Evolutionary conservation across 2,888 invertebrate species (phyloP), one percentile per base, ranked within the genome.

Genomic region (Rhingia campestris): DNA sequence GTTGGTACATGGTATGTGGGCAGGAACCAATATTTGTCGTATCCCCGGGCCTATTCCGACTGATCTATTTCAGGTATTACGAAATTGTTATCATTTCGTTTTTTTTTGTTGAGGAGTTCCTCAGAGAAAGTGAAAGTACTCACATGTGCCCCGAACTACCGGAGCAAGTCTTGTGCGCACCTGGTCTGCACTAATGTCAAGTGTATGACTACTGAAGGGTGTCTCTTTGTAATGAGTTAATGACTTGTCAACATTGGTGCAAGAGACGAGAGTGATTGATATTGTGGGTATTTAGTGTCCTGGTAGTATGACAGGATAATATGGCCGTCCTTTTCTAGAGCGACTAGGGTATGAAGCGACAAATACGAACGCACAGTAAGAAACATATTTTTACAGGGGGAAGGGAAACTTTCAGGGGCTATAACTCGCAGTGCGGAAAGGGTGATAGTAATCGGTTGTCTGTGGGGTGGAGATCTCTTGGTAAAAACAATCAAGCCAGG

Each of bases 91-190:
- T 43, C 51, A 37, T 66, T 22, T 22, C 1, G 37, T 69, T 12
- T 30, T 39, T 45, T 58, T 69, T 12, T 37, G 37, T 51, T 30
- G 30, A 59, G 12, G 6, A 3, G 14, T 47, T 53, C 9, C 33
- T 22, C n/a, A 54, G 32, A 14, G 14, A 73, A 73, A 73, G 73
- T 73, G 73, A 73, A 63, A 73, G 73, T 39, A 14, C 4, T 39
- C 2, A 33, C 22, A n/a, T 30, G 35, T 32, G 12, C 22, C 9
- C 22, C 9, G 41, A 22, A 41, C 14, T 35, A 39, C 30, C 61
- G n/a, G 45, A 45, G 37, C 6, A 12, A 63, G 32, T 54, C 45
- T 33, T 39, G 47, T 37, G 54, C 39, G 7, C 63, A 63, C 54
- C 63, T 73, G 73, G 63, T 54, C 54, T 63, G 63, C 73, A 45